Conservation (phyloP, 2,888 invertebrate genomes). For the Drosophila quasianomalipes region DNA sequence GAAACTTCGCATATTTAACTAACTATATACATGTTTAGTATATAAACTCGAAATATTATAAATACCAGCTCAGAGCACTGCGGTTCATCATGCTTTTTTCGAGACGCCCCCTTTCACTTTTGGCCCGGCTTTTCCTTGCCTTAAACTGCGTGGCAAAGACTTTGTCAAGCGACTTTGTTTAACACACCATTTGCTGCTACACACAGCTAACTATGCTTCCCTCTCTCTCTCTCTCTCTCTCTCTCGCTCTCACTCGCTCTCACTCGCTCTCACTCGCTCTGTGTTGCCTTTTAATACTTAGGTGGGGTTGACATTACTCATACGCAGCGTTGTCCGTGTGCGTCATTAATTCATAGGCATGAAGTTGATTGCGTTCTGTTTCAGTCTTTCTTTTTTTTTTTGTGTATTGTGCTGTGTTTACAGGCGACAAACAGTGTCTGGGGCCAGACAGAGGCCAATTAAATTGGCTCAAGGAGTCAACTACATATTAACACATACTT, state of each 20-base stretch:
- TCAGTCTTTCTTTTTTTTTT: constrained; percentile 27
- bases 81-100: neutral
- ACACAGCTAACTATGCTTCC: neutral
- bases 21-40: neutral
- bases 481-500: constrained; percentile 78
- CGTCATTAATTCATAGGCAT: constrained; percentile 78
- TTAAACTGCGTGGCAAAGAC: constrained; percentile 1
- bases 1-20: neutral
- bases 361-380: constrained; percentile 72
- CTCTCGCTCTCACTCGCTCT: neutral
- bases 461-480: constrained; percentile 74
- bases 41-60: neutral
- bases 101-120: neutral
- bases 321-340: constrained; percentile 50
- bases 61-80: neutral
- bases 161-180: constrained; percentile 5
- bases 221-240: too few relatives aligned
- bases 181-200: constrained; percentile 3
- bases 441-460: constrained; percentile 69
- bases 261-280: neutral
- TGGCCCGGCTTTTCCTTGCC: neutral
- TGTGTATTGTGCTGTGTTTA: constrained; percentile 1
- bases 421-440: constrained; percentile 20
- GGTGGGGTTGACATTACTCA: constrained; percentile 40
- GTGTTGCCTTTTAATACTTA: neutral